phyloP scores from a whole-genome alignment of 2,797 vertebrate species.

The Hemitrygon akajei region DNA sequence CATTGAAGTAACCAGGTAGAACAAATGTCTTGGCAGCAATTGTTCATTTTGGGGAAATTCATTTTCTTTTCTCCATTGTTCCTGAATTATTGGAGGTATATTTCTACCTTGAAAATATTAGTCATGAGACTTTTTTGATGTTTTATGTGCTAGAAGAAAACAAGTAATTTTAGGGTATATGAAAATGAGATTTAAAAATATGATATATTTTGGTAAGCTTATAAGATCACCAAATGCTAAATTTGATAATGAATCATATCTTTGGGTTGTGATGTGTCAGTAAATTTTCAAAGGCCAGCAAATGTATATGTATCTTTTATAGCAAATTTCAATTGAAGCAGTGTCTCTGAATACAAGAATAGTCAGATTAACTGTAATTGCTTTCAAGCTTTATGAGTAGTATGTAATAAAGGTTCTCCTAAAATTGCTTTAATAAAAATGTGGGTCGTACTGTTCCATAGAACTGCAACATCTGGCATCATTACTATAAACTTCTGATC shows the following conservation, averaged over 20 bases:
- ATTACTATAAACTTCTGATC: slow-evolving; percentile 50
- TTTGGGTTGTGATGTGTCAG: neutral
- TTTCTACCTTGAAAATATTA: neutral
- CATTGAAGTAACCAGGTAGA: neutral
- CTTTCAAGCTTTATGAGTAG: neutral
- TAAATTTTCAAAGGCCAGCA: neutral
- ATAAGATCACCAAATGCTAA: neutral
- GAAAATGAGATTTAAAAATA: neutral
- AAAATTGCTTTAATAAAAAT: slow-evolving; percentile 19
- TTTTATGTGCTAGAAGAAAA: neutral
- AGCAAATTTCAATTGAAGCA: neutral
- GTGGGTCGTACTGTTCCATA: neutral
- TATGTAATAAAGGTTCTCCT: neutral
- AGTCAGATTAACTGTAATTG: slow-evolving; percentile 1
- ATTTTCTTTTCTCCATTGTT: neutral
- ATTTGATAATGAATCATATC: neutral
- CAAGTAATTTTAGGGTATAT: neutral
- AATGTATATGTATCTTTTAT: neutral
- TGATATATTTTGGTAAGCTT: neutral
- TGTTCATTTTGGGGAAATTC: neutral
- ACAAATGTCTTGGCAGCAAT: neutral
- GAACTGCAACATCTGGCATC: slow-evolving; percentile 46
- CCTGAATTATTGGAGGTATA: neutral
- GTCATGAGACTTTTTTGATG: neutral
- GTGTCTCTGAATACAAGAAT: neutral